Base-by-base conservation (phyloP, 64 coral and sea anemone genomes). In the Exaiptasia diaphana region DNA sequence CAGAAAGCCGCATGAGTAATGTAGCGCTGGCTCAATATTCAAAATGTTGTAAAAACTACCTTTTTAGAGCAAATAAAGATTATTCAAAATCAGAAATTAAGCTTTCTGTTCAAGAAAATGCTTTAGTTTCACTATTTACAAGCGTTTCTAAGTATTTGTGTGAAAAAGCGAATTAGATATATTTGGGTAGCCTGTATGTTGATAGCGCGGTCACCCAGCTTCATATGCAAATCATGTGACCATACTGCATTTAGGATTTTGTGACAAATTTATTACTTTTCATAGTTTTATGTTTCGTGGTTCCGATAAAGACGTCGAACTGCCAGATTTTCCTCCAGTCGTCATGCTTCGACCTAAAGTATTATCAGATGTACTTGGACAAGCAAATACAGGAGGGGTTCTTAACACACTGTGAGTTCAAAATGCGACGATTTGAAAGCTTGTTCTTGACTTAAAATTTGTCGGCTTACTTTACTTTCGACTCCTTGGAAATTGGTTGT, bases 331-430 rank as follows among this genome's bases (percentile, higher is more conserved):
- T 24, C 91, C 86, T 71, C 85, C 74, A 15, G 75, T 79, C 12
- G 85, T 74, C 28, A 94, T 94, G 91, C 38, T 94, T 8, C 89
- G 87, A 33, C 91, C 91, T 4, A 94, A 94, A 89, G 91, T 94
- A 6, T 68, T 94, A 4, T 79, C 86, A 34, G 91, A 94, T 52
- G 75, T 94, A 27, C 65, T 94, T 14, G 72, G 79, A 2, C 91
- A 94, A 71, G 91, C 91, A 13, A 94, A 85, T 27, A 89, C 86
- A 35, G 86, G 86, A 12, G 91, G 91, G 40, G 91, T 94, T 2
- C 40, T 78, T 0, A 89, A 84, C 31, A 84, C 91, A 5, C 23
- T 94, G 91, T 94, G 73, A 94, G 91, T 77, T 38, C 27, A 35
- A n/a, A 3, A 18, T 7, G 6, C 23, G 1, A 17, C 39, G 5